A percentile compares a stretch with the other conserved stretches of the same genome.
These are phyloP conservation scores for Umimayanthus kanabou DNA, from an alignment of 92 coral and sea anemone species.

Conservation along the genomic window DNA sequence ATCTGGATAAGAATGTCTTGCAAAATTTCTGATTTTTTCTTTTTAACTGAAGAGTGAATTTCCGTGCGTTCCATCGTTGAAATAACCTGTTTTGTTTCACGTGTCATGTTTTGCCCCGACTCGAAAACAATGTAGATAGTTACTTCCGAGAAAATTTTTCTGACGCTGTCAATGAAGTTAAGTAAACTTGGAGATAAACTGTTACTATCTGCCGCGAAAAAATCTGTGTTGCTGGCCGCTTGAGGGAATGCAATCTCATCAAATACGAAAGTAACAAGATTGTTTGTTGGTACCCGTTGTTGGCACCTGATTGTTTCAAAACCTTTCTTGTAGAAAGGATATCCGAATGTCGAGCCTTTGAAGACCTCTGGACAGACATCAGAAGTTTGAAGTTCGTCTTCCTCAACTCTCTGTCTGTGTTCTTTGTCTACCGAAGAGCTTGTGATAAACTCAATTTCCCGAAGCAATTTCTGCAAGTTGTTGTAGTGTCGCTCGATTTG, in stretches of 20 bases:
- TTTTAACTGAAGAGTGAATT: neutral
- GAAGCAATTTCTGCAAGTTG: conserved; percentile 70
- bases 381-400: conserved; percentile 37
- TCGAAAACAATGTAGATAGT: conserved; percentile 29
- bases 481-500: conserved; percentile 74
- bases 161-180: conserved; percentile 45
- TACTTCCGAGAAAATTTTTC: conserved; percentile 11
- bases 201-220: conserved; percentile 22
- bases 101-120: neutral
- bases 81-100: conserved; percentile 14
- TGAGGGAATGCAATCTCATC: conserved; percentile 60
- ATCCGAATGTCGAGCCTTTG: conserved; percentile 75
- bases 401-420: conserved; percentile 33
- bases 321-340: conserved; percentile 82
- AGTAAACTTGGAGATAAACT: conserved; percentile 27
- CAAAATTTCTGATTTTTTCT: conserved; percentile 46
- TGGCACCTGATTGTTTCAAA: conserved; percentile 73
- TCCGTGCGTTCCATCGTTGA: neutral
- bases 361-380: conserved; percentile 84
- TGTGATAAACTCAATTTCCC: conserved; percentile 75
- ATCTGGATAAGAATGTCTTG: conserved; percentile 56
- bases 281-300: conserved; percentile 37
- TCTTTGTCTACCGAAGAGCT: conserved; percentile 33
- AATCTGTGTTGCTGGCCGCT: conserved; percentile 40
- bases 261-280: conserved; percentile 77